Conservation (phyloP, 2,797 vertebrate genomes). For the Rhincodon typus region DNA sequence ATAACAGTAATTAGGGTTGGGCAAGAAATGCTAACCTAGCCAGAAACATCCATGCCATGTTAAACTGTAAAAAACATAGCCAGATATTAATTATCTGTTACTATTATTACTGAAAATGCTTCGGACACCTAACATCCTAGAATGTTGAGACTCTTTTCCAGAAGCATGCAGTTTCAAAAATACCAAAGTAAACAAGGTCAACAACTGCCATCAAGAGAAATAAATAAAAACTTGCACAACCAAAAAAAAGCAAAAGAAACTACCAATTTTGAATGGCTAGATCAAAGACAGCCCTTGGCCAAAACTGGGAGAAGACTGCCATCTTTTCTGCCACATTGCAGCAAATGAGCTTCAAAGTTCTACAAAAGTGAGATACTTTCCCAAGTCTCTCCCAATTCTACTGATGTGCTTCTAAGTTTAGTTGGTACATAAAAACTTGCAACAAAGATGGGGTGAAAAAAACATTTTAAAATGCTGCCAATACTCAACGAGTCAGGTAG, state of each 20-base stretch:
- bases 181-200: not conserved
- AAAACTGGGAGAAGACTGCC: not conserved
- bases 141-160: not conserved
- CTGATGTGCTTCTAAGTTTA: not conserved
- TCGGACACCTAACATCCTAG: not conserved
- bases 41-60: too few species aligned
- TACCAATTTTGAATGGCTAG: not conserved
- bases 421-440: not conserved
- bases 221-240: not conserved
- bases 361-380: not conserved
- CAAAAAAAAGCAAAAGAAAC: not conserved
- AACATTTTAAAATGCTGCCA: not conserved
- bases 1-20: too few species aligned
- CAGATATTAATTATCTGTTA: too few species aligned
- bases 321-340: not conserved
- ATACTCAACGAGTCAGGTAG: not conserved
- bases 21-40: too few species aligned
- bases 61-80: too few species aligned
- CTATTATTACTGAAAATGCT: too few species aligned
- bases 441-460: not conserved
- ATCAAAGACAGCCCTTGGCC: not conserved
- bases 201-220: not conserved
- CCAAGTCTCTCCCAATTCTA: not conserved
- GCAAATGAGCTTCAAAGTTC: not conserved
- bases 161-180: not conserved